Conservation (phyloP, 2,113 vertebrate genomes). For the Pithys albifrons region DNA sequence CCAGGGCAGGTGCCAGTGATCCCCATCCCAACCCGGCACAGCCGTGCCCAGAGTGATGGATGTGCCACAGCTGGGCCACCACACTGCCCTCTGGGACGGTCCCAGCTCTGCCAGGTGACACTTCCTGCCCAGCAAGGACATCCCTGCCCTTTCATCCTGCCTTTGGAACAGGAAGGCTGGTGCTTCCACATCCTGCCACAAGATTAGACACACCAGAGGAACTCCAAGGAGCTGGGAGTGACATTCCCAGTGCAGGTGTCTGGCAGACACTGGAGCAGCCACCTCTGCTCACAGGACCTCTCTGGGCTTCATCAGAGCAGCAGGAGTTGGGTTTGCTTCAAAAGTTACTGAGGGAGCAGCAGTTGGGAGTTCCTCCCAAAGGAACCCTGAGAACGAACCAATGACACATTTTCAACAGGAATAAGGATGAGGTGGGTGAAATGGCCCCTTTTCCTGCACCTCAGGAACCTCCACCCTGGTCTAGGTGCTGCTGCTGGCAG, state of each 20-base stretch:
- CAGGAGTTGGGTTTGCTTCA: neutral
- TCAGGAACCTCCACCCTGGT: too few species aligned
- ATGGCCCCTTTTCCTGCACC: rapidly evolving
- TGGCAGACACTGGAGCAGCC: neutral
- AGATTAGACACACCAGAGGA: neutral
- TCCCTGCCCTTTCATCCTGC: neutral
- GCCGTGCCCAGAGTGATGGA: neutral
- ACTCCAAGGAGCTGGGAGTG: rapidly evolving
- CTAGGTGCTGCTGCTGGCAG: neutral
- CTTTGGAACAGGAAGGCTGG: neutral
- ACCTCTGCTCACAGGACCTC: neutral
- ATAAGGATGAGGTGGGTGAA: neutral
- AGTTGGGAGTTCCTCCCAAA: neutral
- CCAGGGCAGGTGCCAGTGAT: neutral
- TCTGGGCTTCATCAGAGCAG: neutral
- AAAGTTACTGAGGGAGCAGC: neutral
- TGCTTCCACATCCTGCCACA: neutral
- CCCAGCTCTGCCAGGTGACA: neutral
- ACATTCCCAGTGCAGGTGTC: neutral
- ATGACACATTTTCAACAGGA: rapidly evolving
- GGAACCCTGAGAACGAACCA: neutral
- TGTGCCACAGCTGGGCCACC: neutral
- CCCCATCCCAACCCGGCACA: neutral
- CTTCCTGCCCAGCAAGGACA: neutral
- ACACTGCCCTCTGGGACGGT: neutral